These are phyloP conservation scores for Seriola rivoliana DNA, from an alignment of 2,113 vertebrate genomes.

Conservation along the genomic window DNA sequence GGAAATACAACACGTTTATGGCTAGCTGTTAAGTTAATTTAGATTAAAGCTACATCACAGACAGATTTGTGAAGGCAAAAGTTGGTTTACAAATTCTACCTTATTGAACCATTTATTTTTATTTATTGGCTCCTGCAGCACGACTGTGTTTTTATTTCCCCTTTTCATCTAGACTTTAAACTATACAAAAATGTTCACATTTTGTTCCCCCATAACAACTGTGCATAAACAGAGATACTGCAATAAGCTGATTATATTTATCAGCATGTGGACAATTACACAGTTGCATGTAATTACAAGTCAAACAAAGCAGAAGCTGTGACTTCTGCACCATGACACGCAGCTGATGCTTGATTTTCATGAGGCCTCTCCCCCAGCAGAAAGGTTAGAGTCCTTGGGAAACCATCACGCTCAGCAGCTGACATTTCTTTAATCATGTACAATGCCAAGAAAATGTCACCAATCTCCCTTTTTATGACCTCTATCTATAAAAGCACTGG, in stretches of 20 bases:
- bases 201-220: neutral
- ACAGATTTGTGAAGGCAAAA: neutral
- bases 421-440: constrained; percentile 55
- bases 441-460: constrained; percentile 61
- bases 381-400: constrained; percentile 49
- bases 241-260: neutral
- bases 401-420: constrained; percentile 46
- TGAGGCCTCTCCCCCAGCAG: neutral
- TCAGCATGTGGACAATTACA: neutral
- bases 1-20: too few relatives aligned
- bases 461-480: constrained; percentile 48
- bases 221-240: neutral
- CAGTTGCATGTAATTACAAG: neutral
- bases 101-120: constrained; percentile 15
- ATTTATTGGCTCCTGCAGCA: neutral
- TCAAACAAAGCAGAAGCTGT: neutral
- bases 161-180: neutral
- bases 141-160: neutral
- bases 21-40: neutral
- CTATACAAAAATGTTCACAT: neutral
- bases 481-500: constrained; percentile 40
- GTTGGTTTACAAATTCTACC: neutral
- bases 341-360: constrained; percentile 1
- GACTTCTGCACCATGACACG: neutral
- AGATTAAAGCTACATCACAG: constrained; percentile 8